Percentiles rank a stretch among this genome's conserved stretches.
Evolutionary conservation across 2,113 vertebrate species (phyloP).

Genomic region (Cyprinodon variegatus): DNA sequence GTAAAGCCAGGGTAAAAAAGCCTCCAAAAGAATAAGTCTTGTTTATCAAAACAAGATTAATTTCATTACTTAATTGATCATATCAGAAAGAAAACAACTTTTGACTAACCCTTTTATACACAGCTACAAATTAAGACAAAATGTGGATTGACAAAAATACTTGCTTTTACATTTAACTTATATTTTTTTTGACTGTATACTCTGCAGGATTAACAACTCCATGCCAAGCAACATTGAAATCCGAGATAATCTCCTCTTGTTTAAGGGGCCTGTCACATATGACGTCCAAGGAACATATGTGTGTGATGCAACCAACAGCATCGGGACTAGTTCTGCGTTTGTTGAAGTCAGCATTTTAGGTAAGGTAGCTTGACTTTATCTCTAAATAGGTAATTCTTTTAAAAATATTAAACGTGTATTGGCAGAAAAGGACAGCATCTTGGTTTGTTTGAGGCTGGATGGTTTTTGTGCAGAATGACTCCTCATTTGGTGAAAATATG

Average conservation of each 20-base stretch:
- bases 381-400: background rate
- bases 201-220: conserved; percentile 88
- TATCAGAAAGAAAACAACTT: no score
- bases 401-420: no score
- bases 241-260: conserved; percentile 88
- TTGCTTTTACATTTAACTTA: background rate
- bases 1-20: no score
- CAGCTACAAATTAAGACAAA: background rate
- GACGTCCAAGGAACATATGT: conserved; percentile 90
- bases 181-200: background rate
- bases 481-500: background rate
- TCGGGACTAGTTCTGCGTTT: conserved; percentile 88
- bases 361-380: conserved; percentile 64
- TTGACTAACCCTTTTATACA: background rate
- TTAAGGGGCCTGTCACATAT: conserved; percentile 89
- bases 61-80: no score
- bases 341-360: conserved; percentile 95
- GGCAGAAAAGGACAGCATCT: background rate
- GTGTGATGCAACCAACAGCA: conserved; percentile 93
- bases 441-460: background rate
- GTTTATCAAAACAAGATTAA: no score
- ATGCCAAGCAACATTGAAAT: conserved; percentile 87
- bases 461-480: no score
- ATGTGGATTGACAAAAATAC: background rate
- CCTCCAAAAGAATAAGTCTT: no score